Evolutionary conservation across 2,113 vertebrate species (phyloP).

Genomic region (Oophaga pumilio): DNA sequence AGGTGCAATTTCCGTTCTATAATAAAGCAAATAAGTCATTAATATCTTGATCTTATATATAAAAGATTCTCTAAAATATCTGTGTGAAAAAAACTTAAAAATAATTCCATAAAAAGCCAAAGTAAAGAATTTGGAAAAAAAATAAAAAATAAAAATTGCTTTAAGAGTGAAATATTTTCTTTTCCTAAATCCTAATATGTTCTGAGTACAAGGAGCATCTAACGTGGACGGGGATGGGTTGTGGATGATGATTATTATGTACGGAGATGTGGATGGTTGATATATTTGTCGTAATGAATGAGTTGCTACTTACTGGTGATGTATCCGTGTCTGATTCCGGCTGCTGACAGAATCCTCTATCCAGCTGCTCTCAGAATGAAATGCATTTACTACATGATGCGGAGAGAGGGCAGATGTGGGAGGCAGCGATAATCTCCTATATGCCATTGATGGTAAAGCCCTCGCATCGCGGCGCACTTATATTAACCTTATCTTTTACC

Average conservation of each 20-base stretch:
- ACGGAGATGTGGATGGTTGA: neutral
- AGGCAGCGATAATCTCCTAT: neutral
- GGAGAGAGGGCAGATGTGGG: slow-evolving; percentile 1
- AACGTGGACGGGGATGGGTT: too few species aligned
- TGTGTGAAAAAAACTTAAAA: neutral
- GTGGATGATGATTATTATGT: neutral
- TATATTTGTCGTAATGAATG: neutral
- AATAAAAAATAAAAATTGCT: too few species aligned
- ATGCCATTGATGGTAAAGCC: neutral
- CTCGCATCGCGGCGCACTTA: neutral
- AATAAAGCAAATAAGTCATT: neutral
- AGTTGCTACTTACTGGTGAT: neutral
- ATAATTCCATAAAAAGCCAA: neutral
- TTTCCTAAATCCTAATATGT: too few species aligned
- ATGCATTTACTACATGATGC: neutral
- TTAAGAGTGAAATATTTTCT: too few species aligned
- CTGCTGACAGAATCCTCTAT: neutral
- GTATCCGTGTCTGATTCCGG: neutral
- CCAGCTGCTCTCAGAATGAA: slow-evolving; percentile 6
- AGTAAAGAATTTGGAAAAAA: neutral
- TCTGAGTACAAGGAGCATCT: too few species aligned
- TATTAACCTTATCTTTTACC: neutral
- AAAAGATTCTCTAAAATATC: neutral
- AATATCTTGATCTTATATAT: neutral
- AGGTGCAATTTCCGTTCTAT: neutral